A percentile compares a stretch with the other conserved stretches of the same genome.
These are phyloP conservation scores for Phalera bucephala DNA, from an alignment of 2,888 invertebrate species.

Conservation along the genomic window DNA sequence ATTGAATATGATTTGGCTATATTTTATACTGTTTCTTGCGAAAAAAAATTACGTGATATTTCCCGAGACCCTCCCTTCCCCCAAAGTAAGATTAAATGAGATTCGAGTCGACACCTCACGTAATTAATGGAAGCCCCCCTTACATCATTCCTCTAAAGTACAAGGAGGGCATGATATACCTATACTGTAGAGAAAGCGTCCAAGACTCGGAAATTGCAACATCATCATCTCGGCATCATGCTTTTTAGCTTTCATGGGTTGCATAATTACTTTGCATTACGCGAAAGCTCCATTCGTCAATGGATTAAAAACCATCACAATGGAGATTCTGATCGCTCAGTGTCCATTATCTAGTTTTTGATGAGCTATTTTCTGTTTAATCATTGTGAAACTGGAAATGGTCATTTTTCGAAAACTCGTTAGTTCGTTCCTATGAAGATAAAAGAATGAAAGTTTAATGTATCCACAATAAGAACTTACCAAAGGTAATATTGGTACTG, in stretches of 20 bases:
- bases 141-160: too few relatives aligned
- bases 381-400: slow-evolving; percentile 11
- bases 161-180: too few relatives aligned
- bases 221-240: slow-evolving; percentile 8
- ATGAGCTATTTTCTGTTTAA: slow-evolving; percentile 15
- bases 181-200: slow-evolving; percentile 22
- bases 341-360: slow-evolving; percentile 9
- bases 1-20: too few relatives aligned
- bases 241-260: slow-evolving; percentile 12
- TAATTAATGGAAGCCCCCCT: too few relatives aligned
- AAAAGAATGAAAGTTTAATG: not conserved
- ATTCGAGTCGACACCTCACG: too few relatives aligned
- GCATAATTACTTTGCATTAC: slow-evolving; percentile 17
- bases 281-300: slow-evolving; percentile 24
- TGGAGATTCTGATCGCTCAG: slow-evolving; percentile 24
- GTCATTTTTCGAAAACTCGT: not conserved
- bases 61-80: too few relatives aligned
- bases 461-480: too few relatives aligned
- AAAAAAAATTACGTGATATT: too few relatives aligned
- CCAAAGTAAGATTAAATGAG: too few relatives aligned
- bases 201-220: slow-evolving; percentile 4
- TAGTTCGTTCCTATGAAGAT: not conserved
- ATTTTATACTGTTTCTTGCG: too few relatives aligned
- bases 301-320: slow-evolving; percentile 35
- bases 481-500: too few relatives aligned